Percentiles rank a stretch among this genome's conserved stretches.
These are phyloP conservation scores for Corapipo altera DNA, from an alignment of 2,113 vertebrate species.

Conservation along the genomic window DNA sequence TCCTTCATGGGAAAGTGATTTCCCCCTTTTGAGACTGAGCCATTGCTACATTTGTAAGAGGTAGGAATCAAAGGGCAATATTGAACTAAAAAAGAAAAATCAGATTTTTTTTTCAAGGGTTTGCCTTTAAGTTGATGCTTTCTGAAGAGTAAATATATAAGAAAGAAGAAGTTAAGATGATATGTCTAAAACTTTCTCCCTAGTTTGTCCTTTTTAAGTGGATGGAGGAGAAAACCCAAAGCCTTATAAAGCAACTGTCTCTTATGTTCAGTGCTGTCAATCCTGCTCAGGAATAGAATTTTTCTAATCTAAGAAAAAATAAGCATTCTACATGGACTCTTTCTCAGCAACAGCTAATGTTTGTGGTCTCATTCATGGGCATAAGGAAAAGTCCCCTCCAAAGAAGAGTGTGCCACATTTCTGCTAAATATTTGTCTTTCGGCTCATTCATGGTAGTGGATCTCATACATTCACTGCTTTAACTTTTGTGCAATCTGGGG, in stretches of 20 bases:
- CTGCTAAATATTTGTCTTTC: accelerated
- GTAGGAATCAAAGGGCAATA: neutral
- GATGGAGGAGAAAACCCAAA: neutral
- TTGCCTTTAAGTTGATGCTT: neutral
- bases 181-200: neutral
- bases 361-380: neutral
- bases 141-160: neutral
- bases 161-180: neutral
- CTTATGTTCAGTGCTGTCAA: neutral
- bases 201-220: neutral
- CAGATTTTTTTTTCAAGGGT: neutral
- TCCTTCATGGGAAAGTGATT: neutral
- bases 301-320: neutral
- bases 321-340: neutral
- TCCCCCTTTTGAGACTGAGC: neutral
- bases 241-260: neutral
- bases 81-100: neutral
- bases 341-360: neutral
- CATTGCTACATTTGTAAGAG: neutral
- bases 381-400: neutral
- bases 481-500: neutral
- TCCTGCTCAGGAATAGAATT: neutral
- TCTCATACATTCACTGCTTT: neutral
- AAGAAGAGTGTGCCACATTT: neutral
- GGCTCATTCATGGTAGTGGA: neutral